These are phyloP conservation scores for Iguana delicatissima DNA, from an alignment of 2,797 vertebrate species.

Conservation along the genomic window DNA sequence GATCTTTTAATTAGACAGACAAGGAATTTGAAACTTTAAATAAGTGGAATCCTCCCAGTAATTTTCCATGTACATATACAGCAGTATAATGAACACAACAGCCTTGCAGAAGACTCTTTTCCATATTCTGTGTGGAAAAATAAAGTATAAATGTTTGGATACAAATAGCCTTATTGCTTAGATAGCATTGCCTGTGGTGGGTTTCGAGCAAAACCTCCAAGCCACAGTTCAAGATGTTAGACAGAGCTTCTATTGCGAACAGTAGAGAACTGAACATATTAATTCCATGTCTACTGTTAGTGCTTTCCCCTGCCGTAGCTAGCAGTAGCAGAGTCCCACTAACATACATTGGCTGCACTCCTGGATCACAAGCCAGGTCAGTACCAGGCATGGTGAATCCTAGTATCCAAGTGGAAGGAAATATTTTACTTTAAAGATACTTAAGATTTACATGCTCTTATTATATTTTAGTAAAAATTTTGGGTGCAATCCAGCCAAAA, in stretches of 20 bases:
- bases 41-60: slow-evolving; percentile 11
- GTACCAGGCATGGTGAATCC: neutral
- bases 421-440: slow-evolving; percentile 16
- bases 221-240: neutral
- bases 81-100: neutral
- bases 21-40: slow-evolving; percentile 62
- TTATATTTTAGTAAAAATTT: neutral
- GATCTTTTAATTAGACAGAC: slow-evolving; percentile 71
- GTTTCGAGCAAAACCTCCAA: neutral
- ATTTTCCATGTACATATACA: neutral
- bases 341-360: neutral
- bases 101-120: slow-evolving; percentile 9
- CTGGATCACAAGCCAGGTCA: neutral
- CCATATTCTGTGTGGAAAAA: slow-evolving; percentile 41
- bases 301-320: neutral
- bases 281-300: neutral
- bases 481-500: neutral
- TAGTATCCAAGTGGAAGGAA: neutral
- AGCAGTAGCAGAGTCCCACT: neutral
- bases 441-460: neutral
- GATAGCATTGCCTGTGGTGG: neutral
- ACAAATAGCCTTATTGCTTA: neutral
- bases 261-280: neutral
- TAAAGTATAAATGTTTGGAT: neutral
- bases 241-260: neutral